These are phyloP conservation scores for Gymnocephalus cernua DNA, from an alignment of 2,113 vertebrate species.

Conservation along the genomic window DNA sequence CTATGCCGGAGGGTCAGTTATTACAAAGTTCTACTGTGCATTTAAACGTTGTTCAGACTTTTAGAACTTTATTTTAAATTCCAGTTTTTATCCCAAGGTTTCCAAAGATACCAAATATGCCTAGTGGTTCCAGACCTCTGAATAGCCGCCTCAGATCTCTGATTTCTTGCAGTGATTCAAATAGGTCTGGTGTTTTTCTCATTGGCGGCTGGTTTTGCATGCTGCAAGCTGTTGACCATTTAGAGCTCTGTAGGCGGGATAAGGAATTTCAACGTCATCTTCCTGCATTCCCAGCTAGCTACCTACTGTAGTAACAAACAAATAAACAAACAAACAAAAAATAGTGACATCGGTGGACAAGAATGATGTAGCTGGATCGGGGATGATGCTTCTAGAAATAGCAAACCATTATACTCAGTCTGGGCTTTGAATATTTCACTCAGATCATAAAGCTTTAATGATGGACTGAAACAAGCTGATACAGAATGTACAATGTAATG, in stretches of 20 bases:
- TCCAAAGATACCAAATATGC: background rate
- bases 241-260: background rate
- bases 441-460: background rate
- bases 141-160: background rate
- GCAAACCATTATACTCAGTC: background rate
- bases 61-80: background rate
- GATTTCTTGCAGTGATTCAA: background rate
- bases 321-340: too few species aligned
- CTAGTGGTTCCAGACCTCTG: background rate
- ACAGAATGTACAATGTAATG: background rate
- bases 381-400: background rate
- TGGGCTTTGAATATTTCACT: background rate
- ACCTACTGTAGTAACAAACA: background rate
- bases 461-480: background rate
- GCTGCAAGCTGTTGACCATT: background rate
- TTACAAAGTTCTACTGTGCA: background rate
- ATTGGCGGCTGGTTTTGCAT: background rate
- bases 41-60: background rate
- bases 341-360: background rate
- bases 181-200: background rate
- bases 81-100: background rate
- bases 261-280: background rate
- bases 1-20: background rate
- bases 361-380: background rate
- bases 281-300: background rate